These are phyloP conservation scores for Thalassophryne amazonica DNA, from an alignment of 2,797 vertebrate genomes.

Conservation along the genomic window DNA sequence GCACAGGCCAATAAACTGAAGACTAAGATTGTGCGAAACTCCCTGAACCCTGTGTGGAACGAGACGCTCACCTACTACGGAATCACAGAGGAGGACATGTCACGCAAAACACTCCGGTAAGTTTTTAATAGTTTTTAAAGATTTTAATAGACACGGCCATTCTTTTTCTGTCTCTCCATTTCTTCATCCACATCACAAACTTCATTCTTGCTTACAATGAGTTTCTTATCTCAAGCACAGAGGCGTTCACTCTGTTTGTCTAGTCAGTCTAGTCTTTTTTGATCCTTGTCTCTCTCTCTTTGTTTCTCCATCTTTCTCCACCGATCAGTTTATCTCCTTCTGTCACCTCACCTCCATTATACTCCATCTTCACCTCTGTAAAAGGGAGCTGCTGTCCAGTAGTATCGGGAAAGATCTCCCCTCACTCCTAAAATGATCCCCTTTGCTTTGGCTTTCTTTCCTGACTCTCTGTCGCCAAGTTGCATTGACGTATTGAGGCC, in stretches of 20 bases:
- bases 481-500: constrained; percentile 79
- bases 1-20: constrained; percentile 90
- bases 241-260: constrained; percentile 8
- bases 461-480: constrained; percentile 34
- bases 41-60: constrained; percentile 89
- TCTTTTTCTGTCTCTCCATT: constrained; percentile 11
- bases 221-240: constrained; percentile 38
- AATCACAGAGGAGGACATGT: constrained; percentile 89
- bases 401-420: constrained; percentile 35
- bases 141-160: constrained; percentile 18
- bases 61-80: constrained; percentile 88
- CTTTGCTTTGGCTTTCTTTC: constrained; percentile 25
- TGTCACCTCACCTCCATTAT: constrained; percentile 14
- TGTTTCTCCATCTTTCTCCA: not conserved
- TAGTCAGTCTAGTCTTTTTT: too few species aligned
- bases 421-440: not conserved
- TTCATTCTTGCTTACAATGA: constrained; percentile 19
- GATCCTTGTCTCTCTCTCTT: constrained; percentile 1
- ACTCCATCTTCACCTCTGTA: constrained; percentile 12
- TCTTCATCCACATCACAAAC: not conserved
- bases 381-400: constrained; percentile 27
- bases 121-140: constrained; percentile 3
- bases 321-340: constrained; percentile 21
- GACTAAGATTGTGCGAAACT: constrained; percentile 89
- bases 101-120: constrained; percentile 89